A percentile compares a stretch with the other conserved stretches of the same genome.
These are phyloP conservation scores for Aegypius monachus DNA, from an alignment of 2,113 vertebrate genomes.

Conservation along the genomic window DNA sequence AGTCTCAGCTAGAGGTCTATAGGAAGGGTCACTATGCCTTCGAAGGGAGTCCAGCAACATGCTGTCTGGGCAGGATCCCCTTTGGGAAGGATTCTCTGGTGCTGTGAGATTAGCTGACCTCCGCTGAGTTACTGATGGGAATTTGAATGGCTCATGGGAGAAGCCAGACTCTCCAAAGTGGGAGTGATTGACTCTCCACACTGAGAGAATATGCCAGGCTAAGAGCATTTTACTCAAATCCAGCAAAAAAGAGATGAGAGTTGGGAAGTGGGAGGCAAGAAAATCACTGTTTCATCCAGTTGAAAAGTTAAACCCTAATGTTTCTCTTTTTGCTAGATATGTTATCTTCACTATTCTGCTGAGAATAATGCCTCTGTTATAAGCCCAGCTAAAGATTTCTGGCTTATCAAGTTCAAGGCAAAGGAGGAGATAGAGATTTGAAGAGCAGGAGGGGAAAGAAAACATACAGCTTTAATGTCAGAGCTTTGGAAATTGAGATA, in stretches of 20 bases:
- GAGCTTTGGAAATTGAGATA: slow-evolving; percentile 37
- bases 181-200: background rate
- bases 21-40: background rate
- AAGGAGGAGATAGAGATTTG: slow-evolving; percentile 7
- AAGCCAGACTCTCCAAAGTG: background rate
- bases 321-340: background rate
- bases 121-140: background rate
- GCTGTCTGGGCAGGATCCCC: background rate
- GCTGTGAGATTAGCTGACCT: background rate
- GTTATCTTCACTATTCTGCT: slow-evolving; percentile 17
- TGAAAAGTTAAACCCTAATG: slow-evolving; percentile 26
- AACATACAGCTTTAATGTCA: slow-evolving; percentile 23
- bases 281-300: slow-evolving; percentile 1
- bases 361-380: slow-evolving; percentile 19
- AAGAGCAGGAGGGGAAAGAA: slow-evolving; percentile 39
- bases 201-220: background rate
- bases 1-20: background rate
- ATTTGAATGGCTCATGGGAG: background rate
- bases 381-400: slow-evolving; percentile 2
- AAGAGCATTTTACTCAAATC: background rate
- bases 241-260: background rate
- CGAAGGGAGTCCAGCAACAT: background rate
- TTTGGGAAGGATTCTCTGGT: background rate
- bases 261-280: background rate
- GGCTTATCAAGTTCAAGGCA: slow-evolving; percentile 2